A percentile compares a stretch with the other conserved stretches of the same genome.
Evolutionary conservation across 2,797 vertebrate species (phyloP).

Genomic region (Anguilla marmorata): DNA sequence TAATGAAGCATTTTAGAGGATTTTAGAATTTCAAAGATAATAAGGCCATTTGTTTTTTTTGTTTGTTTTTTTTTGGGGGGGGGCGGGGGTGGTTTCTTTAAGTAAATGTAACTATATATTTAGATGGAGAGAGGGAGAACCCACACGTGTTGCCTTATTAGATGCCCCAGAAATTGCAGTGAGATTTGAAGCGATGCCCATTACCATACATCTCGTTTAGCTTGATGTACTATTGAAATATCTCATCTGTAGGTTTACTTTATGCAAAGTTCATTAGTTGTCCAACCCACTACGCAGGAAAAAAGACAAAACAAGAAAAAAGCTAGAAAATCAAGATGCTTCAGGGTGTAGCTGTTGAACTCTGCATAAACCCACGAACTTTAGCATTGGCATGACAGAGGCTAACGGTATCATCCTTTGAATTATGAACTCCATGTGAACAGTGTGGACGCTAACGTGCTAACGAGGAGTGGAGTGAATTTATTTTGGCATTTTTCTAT

Average conservation of each 20-base stretch:
- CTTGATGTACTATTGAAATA: conserved; percentile 55
- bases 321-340: conserved; percentile 16
- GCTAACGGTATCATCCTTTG: conserved; percentile 42
- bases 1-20: not conserved
- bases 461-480: conserved; percentile 47
- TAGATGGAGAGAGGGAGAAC: conserved; percentile 64
- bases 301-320: conserved; percentile 47
- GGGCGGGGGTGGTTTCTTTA: not conserved
- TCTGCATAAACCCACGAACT: conserved; percentile 31
- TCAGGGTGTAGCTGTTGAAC: conserved; percentile 14
- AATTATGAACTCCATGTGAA: conserved; percentile 12
- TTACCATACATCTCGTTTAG: conserved; percentile 39
- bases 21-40: not conserved
- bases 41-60: not conserved
- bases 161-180: conserved; percentile 42
- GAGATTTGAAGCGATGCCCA: conserved; percentile 29
- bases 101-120: conserved; percentile 27
- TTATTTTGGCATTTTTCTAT: conserved; percentile 63
- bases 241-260: conserved; percentile 50
- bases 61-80: not conserved
- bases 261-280: not conserved
- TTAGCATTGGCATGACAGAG: conserved; percentile 27
- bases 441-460: not conserved
- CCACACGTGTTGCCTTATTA: conserved; percentile 78
- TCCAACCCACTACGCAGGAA: not conserved